These are phyloP conservation scores for Enteromius radiatus DNA, from an alignment of 2,797 vertebrate species.

Conservation along the genomic window DNA sequence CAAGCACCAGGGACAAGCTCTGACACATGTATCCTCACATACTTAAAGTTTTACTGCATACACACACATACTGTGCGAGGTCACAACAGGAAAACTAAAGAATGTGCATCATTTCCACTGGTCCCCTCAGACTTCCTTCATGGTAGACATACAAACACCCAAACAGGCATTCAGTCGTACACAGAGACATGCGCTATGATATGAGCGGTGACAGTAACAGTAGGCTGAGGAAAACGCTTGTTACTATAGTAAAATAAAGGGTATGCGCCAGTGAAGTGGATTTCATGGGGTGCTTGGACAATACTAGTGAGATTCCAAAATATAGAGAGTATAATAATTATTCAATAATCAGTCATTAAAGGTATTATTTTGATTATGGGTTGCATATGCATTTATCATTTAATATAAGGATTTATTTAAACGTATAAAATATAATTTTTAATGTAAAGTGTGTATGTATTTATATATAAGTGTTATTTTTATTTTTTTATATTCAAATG, in stretches of 20 bases:
- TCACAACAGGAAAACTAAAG: conserved; percentile 45
- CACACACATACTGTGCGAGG: background rate
- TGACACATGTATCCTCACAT: conserved; percentile 1
- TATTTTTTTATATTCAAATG: too few species aligned
- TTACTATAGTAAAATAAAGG: background rate
- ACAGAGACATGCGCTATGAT: background rate
- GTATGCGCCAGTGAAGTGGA: background rate
- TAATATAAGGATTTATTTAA: background rate
- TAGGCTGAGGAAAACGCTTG: background rate
- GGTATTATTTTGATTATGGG: background rate
- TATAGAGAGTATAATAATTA: too few species aligned
- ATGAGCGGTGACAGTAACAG: background rate
- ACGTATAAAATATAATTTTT: background rate
- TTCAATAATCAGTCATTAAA: too few species aligned
- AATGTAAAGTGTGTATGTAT: too few species aligned
- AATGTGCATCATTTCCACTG: conserved; percentile 48
- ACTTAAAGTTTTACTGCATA: background rate
- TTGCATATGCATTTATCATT: background rate
- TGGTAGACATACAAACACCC: conserved; percentile 3
- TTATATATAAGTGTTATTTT: too few species aligned
- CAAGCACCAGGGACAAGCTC: background rate
- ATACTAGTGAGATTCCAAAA: background rate
- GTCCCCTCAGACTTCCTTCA: conserved; percentile 33
- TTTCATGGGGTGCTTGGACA: background rate
- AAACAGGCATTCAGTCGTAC: background rate